Evolutionary conservation across 1,140 invertebrate species (phyloP).

Genomic region (Zaprionus capensis): DNA sequence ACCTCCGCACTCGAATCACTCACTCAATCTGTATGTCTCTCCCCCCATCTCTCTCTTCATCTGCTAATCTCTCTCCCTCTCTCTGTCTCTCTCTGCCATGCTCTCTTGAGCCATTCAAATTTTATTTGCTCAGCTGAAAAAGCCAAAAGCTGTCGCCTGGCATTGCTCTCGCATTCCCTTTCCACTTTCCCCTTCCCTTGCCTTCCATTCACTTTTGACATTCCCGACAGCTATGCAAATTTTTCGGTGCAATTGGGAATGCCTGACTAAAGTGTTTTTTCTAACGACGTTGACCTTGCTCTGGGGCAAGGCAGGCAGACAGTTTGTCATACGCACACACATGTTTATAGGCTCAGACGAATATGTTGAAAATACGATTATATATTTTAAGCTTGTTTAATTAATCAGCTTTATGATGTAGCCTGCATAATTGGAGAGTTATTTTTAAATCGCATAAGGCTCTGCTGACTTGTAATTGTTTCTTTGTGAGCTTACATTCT

Average conservation of each 20-base stretch:
- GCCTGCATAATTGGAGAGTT: background rate
- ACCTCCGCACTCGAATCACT: conserved; percentile 15
- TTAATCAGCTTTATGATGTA: background rate
- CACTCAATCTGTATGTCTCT: background rate
- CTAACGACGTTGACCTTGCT: conserved; percentile 13
- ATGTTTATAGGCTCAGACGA: background rate
- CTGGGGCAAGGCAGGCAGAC: background rate
- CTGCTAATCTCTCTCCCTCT: background rate
- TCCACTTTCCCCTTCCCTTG: too few relatives aligned
- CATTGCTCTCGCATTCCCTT: background rate
- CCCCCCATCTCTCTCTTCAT: background rate
- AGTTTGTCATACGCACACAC: background rate
- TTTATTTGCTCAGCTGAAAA: conserved; percentile 41
- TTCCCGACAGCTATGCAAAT: conserved; percentile 15
- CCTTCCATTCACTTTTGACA: conserved; percentile 1
- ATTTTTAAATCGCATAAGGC: background rate
- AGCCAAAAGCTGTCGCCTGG: conserved; percentile 31
- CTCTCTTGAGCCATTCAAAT: conserved; percentile 28
- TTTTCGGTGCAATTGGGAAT: conserved; percentile 18
- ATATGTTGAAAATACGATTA: background rate
- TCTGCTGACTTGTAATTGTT: background rate
- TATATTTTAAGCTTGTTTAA: background rate
- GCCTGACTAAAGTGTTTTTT: conserved; percentile 25
- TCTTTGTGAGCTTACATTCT: background rate
- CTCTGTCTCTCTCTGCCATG: background rate